A percentile compares a stretch with the other conserved stretches of the same genome.
Conservation (phyloP, 2,797 vertebrate species). For the Lepus oiostolus region DNA sequence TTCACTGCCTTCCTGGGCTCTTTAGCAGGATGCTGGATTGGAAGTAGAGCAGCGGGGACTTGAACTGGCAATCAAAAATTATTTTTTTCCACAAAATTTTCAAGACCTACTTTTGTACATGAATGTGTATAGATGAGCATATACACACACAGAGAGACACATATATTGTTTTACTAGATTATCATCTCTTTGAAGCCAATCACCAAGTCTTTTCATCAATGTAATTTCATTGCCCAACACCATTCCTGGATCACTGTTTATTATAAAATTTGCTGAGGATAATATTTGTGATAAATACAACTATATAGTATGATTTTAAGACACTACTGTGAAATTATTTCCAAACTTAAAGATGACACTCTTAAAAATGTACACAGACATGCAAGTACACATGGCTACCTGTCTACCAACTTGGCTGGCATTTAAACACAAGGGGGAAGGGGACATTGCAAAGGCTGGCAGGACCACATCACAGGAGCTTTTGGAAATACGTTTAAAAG, state of each 20-base stretch:
- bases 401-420: not conserved
- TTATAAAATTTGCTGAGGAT: not conserved
- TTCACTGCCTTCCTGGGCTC: no score
- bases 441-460: not conserved
- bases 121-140: no score
- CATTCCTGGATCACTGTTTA: not conserved
- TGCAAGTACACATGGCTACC: not conserved
- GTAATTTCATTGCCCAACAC: not conserved
- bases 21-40: no score
- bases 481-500: not conserved
- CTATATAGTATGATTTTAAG: not conserved
- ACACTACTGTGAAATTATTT: not conserved
- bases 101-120: no score
- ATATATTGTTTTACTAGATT: not conserved
- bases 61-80: no score
- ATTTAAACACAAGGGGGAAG: not conserved
- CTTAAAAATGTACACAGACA: not conserved
- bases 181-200: not conserved
- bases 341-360: not conserved
- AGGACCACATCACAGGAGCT: not conserved
- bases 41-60: no score
- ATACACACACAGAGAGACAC: no score
- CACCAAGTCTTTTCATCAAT: not conserved
- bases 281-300: not conserved
- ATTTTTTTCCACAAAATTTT: no score